Evolutionary conservation across 2,113 vertebrate species (phyloP).

Genomic region (Bungarus multicinctus): DNA sequence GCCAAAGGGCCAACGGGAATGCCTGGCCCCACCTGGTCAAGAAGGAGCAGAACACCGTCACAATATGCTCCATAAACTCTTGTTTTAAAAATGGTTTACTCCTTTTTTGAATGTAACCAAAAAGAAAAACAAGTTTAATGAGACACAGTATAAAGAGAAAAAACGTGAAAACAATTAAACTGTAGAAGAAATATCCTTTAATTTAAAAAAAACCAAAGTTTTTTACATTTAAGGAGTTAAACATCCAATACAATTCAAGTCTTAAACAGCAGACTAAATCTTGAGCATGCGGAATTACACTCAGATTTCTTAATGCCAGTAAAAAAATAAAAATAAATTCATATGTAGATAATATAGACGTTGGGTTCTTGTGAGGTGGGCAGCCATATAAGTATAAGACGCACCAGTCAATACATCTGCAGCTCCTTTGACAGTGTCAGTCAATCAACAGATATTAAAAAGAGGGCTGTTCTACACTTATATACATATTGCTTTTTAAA

Average conservation of each 20-base stretch:
- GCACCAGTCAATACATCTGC: no score
- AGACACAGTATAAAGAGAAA: background rate
- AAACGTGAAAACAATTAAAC: background rate
- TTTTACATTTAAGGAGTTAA: background rate
- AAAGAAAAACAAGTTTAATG: background rate
- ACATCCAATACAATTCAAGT: background rate
- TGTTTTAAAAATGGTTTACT: background rate
- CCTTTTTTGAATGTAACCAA: background rate
- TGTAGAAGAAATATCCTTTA: background rate
- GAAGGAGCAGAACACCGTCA: background rate
- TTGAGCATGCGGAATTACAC: background rate
- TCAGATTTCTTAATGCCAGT: background rate
- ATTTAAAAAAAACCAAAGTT: background rate
- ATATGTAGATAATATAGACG: no score
- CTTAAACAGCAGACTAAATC: background rate
- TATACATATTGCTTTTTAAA: background rate
- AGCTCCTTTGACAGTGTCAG: background rate
- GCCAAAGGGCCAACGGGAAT: conserved; percentile 65
- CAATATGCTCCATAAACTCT: background rate
- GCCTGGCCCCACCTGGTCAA: conserved; percentile 39
- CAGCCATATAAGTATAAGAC: background rate
- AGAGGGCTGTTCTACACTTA: background rate
- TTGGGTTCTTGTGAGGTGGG: background rate
- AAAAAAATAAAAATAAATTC: background rate
- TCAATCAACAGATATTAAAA: no score